phyloP scores from a whole-genome alignment of 2,113 vertebrate genomes.

The Tonatia bakeri region DNA sequence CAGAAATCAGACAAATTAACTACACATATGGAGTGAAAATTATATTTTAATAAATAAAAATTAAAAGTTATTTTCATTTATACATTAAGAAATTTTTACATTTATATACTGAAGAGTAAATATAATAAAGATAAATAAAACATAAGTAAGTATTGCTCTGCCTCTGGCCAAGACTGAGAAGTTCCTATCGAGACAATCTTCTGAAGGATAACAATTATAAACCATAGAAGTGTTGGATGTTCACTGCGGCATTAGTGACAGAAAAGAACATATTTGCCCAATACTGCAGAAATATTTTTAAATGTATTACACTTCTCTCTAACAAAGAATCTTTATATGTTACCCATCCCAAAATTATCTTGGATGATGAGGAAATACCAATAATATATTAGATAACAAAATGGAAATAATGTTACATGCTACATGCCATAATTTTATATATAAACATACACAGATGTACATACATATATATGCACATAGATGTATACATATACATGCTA shows the following conservation, averaged over 20 bases:
- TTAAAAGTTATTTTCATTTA: constrained; percentile 45
- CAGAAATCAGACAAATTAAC: constrained; percentile 18
- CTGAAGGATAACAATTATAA: neutral
- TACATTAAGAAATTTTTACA: neutral
- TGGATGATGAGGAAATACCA: neutral
- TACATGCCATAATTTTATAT: neutral
- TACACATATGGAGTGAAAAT: constrained; percentile 15
- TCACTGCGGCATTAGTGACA: neutral
- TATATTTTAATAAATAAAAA: constrained; percentile 49
- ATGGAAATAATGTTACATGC: neutral
- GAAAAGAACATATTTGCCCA: neutral
- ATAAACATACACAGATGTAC: neutral
- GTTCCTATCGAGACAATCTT: neutral
- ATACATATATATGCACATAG: neutral
- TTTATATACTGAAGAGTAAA: neutral
- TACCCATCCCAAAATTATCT: neutral
- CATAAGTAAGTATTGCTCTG: neutral
- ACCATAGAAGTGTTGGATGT: neutral
- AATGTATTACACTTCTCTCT: neutral
- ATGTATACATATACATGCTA: neutral
- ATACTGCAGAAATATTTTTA: neutral
- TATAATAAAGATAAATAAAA: neutral
- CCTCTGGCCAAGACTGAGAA: neutral
- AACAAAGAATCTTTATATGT: neutral
- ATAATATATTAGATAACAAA: neutral